Evolutionary conservation across 2,888 invertebrate genomes (phyloP).

Genomic region (Dasysyrphus albostriatus): DNA sequence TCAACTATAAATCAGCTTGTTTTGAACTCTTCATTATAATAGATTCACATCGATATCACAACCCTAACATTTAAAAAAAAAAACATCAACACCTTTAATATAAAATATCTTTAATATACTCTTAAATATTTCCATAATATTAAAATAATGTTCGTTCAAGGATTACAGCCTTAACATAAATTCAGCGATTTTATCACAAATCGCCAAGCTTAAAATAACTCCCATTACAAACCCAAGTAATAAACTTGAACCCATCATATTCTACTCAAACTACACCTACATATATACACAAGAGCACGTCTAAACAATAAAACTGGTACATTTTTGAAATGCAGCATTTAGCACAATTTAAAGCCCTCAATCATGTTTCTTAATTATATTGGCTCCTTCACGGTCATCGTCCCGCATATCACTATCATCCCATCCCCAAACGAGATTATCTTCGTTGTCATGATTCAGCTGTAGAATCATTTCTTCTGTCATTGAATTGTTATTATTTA

Average conservation of each 20-base stretch:
- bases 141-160: not conserved
- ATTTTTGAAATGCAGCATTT: conserved; percentile 17
- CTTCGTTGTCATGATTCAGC: conserved; percentile 82
- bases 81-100: not conserved
- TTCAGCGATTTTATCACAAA: conserved; percentile 49
- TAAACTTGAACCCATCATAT: conserved; percentile 77
- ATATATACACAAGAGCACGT: conserved; percentile 64
- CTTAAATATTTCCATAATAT: conserved; percentile 12
- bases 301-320: not conserved
- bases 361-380: conserved; percentile 80
- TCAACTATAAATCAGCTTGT: too few relatives aligned
- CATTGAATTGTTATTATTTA: conserved; percentile 80
- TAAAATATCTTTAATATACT: conserved; percentile 17
- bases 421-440: conserved; percentile 91
- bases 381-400: conserved; percentile 87
- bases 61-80: not conserved
- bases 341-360: conserved; percentile 73
- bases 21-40: too few relatives aligned
- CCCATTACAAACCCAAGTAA: conserved; percentile 32
- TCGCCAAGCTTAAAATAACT: conserved; percentile 35
- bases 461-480: conserved; percentile 79
- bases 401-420: conserved; percentile 90
- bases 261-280: conserved; percentile 77
- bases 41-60: too few relatives aligned
- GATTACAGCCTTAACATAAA: conserved; percentile 25